Percentiles rank a stretch among this genome's conserved stretches.
Conservation (phyloP, 2,797 vertebrate species). For the Sarcoramphus papa region DNA sequence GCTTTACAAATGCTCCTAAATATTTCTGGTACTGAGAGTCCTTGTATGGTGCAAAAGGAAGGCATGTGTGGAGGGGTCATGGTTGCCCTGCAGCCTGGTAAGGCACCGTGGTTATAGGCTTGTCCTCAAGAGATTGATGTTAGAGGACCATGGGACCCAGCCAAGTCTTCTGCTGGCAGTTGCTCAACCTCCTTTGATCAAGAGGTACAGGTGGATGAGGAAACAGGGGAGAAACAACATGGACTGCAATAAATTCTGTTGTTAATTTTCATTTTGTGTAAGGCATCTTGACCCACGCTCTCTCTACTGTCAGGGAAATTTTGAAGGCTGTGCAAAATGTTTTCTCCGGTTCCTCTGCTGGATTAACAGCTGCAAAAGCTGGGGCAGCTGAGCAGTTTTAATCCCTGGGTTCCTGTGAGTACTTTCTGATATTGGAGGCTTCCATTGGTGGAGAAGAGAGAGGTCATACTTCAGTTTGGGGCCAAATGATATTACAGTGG, state of each 20-base stretch:
- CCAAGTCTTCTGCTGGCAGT: background rate
- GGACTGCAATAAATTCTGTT: background rate
- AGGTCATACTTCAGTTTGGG: background rate
- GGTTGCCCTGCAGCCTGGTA: background rate
- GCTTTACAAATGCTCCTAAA: background rate
- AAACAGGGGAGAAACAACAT: background rate
- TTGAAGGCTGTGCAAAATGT: background rate
- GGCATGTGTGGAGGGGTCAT: background rate
- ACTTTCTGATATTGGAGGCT: background rate
- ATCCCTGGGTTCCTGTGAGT: background rate
- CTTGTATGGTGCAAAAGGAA: background rate
- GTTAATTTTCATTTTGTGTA: background rate
- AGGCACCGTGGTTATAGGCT: fast-evolving
- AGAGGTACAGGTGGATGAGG: background rate
- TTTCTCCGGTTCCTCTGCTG: background rate
- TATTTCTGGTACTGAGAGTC: background rate
- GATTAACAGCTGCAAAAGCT: background rate
- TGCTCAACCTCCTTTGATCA: background rate
- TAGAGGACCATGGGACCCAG: background rate
- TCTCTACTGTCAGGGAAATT: background rate
- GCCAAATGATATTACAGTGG: background rate
- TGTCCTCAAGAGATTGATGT: background rate
- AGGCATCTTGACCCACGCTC: background rate
- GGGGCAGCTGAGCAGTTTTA: background rate
- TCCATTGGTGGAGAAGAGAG: background rate